phyloP scores from a whole-genome alignment of 2,888 invertebrate genomes.

The Sinelater perroti region DNA sequence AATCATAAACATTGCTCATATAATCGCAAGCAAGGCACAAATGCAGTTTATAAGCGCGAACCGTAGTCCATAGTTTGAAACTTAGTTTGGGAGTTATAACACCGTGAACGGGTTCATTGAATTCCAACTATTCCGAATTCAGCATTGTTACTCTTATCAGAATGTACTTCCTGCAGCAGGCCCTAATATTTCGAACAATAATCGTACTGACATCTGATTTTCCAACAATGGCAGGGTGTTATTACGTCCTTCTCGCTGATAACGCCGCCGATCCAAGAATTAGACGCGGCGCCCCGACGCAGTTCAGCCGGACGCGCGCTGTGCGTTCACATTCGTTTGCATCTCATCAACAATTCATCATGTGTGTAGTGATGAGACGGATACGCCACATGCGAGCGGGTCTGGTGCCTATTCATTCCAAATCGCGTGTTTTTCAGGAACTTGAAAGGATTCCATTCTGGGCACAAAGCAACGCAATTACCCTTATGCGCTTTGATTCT shows the following conservation, averaged over 20 bases:
- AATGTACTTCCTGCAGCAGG: constrained; percentile 22
- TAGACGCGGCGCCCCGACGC: no score
- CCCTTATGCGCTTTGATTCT: constrained; percentile 27
- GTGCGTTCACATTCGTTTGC: constrained; percentile 1
- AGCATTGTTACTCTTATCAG: constrained; percentile 29
- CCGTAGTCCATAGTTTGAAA: constrained; percentile 28
- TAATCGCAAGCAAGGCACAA: constrained; percentile 23
- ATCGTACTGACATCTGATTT: constrained; percentile 24
- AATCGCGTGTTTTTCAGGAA: constrained; percentile 20
- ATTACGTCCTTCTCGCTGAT: constrained; percentile 11
- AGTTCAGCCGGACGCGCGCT: no score
- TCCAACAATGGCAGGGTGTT: constrained; percentile 18
- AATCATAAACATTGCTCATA: constrained; percentile 19
- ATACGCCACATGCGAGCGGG: neutral
- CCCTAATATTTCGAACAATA: constrained; percentile 26
- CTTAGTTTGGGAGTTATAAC: constrained; percentile 29
- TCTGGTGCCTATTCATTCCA: constrained; percentile 21
- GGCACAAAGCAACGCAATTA: constrained; percentile 26
- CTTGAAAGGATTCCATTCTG: constrained; percentile 25
- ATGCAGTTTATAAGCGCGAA: constrained; percentile 19
- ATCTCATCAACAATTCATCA: constrained; percentile 24
- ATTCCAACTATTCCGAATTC: constrained; percentile 30
- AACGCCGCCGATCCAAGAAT: neutral
- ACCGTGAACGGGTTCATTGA: constrained; percentile 33
- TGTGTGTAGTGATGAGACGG: neutral